phyloP scores from a whole-genome alignment of 1,140 invertebrate genomes.

The Hycleus phaleratus region DNA sequence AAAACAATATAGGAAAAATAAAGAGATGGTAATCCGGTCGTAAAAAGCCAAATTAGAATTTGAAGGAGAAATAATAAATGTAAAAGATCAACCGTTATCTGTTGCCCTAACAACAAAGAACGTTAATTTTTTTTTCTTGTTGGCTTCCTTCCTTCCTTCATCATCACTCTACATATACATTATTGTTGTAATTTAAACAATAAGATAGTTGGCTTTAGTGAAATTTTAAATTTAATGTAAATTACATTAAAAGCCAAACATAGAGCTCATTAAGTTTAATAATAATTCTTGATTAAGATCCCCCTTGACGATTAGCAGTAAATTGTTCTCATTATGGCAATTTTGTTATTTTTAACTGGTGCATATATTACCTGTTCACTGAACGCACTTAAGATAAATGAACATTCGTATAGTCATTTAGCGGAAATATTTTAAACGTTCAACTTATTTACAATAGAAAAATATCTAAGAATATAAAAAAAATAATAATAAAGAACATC shows the following conservation, averaged over 20 bases:
- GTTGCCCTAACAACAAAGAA: too few relatives aligned
- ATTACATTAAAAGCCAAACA: slow-evolving; percentile 33
- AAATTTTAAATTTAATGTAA: slow-evolving; percentile 31
- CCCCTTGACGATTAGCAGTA: slow-evolving; percentile 41
- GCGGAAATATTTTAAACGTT: slow-evolving; percentile 40
- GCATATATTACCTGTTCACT: slow-evolving; percentile 41
- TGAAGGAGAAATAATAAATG: too few relatives aligned
- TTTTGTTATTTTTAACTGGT: slow-evolving; percentile 43
- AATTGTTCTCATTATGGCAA: slow-evolving; percentile 44
- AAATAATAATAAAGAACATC: too few relatives aligned
- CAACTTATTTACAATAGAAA: slow-evolving; percentile 23
- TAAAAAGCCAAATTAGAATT: too few relatives aligned
- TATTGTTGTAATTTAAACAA: background rate
- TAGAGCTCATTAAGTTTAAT: slow-evolving; percentile 39
- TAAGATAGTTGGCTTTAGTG: slow-evolving; percentile 7
- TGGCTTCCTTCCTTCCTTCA: too few relatives aligned
- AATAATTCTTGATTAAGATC: slow-evolving; percentile 43
- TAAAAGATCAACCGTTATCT: too few relatives aligned
- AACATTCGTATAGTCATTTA: slow-evolving; percentile 29
- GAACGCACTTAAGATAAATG: slow-evolving; percentile 39
- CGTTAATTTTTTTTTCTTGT: too few relatives aligned
- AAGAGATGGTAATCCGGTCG: too few relatives aligned
- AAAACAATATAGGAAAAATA: too few relatives aligned
- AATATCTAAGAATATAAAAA: background rate
- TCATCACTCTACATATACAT: too few relatives aligned